These are phyloP conservation scores for Apis mellifera DNA, from an alignment of 1,140 invertebrate genomes.

Conservation along the genomic window Amel_HAv3.1 CM009940.2:8800001-8800500, in stretches of 20 bases:
- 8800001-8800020: slow-evolving; percentile 4
- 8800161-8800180: slow-evolving; percentile 20
- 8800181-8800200: background rate
- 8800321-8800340: background rate
- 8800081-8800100: slow-evolving; percentile 18
- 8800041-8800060: slow-evolving; percentile 8
- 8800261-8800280: background rate
- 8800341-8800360: background rate
- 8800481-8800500: slow-evolving; percentile 71
- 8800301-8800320: background rate
- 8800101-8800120: slow-evolving; percentile 39
- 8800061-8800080: background rate
- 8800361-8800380: slow-evolving; percentile 64
- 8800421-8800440: slow-evolving; percentile 73
- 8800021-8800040: slow-evolving; percentile 17
- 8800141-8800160: slow-evolving; percentile 31
- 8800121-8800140: slow-evolving; percentile 11
- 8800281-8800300: background rate
- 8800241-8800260: slow-evolving; percentile 22
- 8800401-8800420: slow-evolving; percentile 59
- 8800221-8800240: slow-evolving; percentile 20
- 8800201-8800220: slow-evolving; percentile 10
- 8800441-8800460: slow-evolving; percentile 74
- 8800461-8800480: slow-evolving; percentile 79
- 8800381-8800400: slow-evolving; percentile 66